These are phyloP conservation scores for Chaetodon trifascialis DNA, from an alignment of 2,113 vertebrate species.

Conservation along the genomic window DNA sequence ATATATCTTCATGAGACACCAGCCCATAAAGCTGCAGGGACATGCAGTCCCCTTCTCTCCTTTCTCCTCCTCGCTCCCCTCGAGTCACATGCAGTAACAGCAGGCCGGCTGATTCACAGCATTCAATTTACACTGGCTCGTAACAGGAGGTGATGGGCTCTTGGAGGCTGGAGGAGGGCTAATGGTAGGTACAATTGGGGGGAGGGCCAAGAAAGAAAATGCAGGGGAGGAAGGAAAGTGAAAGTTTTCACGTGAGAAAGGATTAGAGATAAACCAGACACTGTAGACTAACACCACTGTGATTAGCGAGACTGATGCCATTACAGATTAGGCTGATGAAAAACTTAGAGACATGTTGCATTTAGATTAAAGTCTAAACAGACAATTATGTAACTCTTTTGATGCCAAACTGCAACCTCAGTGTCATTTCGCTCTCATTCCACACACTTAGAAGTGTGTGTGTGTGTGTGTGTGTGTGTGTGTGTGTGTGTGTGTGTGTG, in stretches of 20 bases:
- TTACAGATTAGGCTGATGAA: constrained; percentile 64
- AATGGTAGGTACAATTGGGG: constrained; percentile 9
- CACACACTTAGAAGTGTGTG: neutral
- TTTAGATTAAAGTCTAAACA: constrained; percentile 55
- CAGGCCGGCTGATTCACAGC: constrained; percentile 76
- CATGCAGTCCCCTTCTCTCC: constrained; percentile 67
- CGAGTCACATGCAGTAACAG: constrained; percentile 74
- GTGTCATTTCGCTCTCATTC: constrained; percentile 14
- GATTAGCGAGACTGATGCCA: constrained; percentile 64
- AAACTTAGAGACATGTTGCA: constrained; percentile 25
- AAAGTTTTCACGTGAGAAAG: constrained; percentile 50
- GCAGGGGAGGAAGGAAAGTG: constrained; percentile 5
- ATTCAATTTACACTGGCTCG: constrained; percentile 80
- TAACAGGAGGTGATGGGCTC: constrained; percentile 76
- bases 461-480: neutral
- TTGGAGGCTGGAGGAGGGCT: constrained; percentile 58
- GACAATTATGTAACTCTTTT: constrained; percentile 62
- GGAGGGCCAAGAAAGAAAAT: neutral
- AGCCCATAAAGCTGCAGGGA: constrained; percentile 77
- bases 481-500: constrained; percentile 1
- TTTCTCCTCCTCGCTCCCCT: constrained; percentile 50
- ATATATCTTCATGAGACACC: constrained; percentile 75
- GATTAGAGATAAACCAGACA: constrained; percentile 52
- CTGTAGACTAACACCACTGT: constrained; percentile 25
- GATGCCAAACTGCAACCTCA: constrained; percentile 36